A percentile compares a stretch with the other conserved stretches of the same genome.
Conservation (phyloP, 2,888 invertebrate species). For the Synanthedon tipuliformis region DNA sequence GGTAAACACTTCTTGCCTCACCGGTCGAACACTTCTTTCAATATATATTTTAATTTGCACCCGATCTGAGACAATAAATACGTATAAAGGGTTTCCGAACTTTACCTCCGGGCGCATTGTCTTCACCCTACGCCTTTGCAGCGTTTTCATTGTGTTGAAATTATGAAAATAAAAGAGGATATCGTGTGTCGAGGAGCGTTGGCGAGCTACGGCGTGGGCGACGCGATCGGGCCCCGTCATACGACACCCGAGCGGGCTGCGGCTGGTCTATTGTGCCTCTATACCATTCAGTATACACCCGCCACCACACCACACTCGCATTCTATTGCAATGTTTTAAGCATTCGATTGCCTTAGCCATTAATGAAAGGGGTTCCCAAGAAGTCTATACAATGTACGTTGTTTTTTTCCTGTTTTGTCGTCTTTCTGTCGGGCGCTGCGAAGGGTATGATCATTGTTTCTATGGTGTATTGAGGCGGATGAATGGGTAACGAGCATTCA, state of each 20-base stretch:
- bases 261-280: constrained; percentile 25
- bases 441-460: constrained; percentile 66
- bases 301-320: constrained; percentile 36
- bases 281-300: constrained; percentile 30
- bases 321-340: constrained; percentile 67
- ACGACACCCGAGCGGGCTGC: constrained; percentile 31
- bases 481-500: constrained; percentile 59
- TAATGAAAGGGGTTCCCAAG: constrained; percentile 63
- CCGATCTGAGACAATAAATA: constrained; percentile 69
- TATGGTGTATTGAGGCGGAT: constrained; percentile 55
- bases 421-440: constrained; percentile 51
- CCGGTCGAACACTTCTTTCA: neutral
- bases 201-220: constrained; percentile 29
- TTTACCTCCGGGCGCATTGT: constrained; percentile 68
- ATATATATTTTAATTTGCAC: constrained; percentile 62
- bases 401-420: constrained; percentile 51
- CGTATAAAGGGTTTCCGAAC: constrained; percentile 66
- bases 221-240: constrained; percentile 30
- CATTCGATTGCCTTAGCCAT: constrained; percentile 64
- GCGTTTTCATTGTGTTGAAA: constrained; percentile 57
- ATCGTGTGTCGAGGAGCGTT: constrained; percentile 53
- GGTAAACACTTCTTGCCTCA: neutral
- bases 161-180: constrained; percentile 66
- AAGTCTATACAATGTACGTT: constrained; percentile 44
- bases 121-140: constrained; percentile 64